Conservation (phyloP, 1,140 invertebrate species). For the Scaptomyza montana region DNA sequence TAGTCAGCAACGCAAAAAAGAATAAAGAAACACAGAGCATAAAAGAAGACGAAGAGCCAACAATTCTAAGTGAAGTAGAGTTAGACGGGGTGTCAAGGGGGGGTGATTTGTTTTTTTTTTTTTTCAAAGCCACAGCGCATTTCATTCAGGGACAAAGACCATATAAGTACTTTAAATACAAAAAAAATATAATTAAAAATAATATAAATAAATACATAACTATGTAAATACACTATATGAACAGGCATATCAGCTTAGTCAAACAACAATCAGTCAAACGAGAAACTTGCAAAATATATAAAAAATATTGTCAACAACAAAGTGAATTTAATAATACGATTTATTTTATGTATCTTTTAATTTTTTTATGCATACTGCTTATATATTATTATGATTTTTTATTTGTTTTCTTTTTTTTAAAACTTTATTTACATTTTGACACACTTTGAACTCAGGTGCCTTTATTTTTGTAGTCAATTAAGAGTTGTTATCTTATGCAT, state of each 20-base stretch:
- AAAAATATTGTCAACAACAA: slow-evolving; percentile 10
- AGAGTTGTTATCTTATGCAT: slow-evolving; percentile 81
- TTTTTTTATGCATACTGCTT: slow-evolving; percentile 50
- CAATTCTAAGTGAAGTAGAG: slow-evolving; percentile 15
- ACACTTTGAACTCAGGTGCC: slow-evolving; percentile 81
- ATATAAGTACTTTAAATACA: slow-evolving; percentile 74
- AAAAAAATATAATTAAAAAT: slow-evolving; percentile 34
- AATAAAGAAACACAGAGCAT: no score
- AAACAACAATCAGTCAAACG: slow-evolving; percentile 30
- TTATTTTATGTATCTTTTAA: slow-evolving; percentile 3
- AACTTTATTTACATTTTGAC: slow-evolving; percentile 54
- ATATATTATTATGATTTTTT: slow-evolving; percentile 35
- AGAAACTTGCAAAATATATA: slow-evolving; percentile 40
- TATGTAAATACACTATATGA: slow-evolving; percentile 17
- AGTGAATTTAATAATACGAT: slow-evolving; percentile 14
- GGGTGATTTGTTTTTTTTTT: background rate
- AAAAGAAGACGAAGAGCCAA: slow-evolving; percentile 19
- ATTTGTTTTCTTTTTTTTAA: slow-evolving; percentile 36
- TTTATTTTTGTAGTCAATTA: slow-evolving; percentile 80
- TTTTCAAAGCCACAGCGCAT: slow-evolving; percentile 50
- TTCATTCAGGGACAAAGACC: slow-evolving; percentile 81
- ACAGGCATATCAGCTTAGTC: slow-evolving; percentile 45
- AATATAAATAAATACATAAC: slow-evolving; percentile 33
- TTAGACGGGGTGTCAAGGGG: background rate
- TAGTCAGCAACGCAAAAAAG: slow-evolving; percentile 62